Evolutionary conservation across 2,797 vertebrate species (phyloP).

Genomic region (Oophaga sylvatica): DNA sequence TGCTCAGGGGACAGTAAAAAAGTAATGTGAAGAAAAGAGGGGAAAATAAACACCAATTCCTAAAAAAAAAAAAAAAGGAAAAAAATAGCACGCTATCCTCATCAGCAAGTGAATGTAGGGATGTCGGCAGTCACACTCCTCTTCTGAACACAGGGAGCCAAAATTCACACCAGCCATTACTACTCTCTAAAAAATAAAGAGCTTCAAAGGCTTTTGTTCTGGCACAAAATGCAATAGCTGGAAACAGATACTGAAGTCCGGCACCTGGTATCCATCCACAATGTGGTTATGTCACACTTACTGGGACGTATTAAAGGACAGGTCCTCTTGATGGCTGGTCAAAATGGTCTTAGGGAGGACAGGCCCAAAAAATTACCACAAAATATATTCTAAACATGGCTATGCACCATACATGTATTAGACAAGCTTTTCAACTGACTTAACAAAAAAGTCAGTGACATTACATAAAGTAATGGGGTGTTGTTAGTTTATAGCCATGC

Average conservation of each 20-base stretch:
- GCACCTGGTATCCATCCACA: background rate
- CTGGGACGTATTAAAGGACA: background rate
- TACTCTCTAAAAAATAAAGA: conserved; percentile 3
- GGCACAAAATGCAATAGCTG: background rate
- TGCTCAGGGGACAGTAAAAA: background rate
- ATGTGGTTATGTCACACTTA: background rate
- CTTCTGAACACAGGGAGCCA: background rate
- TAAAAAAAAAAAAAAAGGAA: background rate
- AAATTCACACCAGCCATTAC: background rate
- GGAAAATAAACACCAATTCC: background rate
- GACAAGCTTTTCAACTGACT: too few relatives aligned
- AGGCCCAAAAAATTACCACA: too few relatives aligned
- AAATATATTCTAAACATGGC: too few relatives aligned
- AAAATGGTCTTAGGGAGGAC: too few relatives aligned
- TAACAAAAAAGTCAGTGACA: too few relatives aligned
- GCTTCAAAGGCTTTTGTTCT: conserved; percentile 5
- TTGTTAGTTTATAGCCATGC: too few relatives aligned
- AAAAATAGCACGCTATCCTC: background rate
- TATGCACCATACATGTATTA: too few relatives aligned
- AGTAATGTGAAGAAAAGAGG: background rate
- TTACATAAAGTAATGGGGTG: too few relatives aligned
- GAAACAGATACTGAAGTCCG: background rate
- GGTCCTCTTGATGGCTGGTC: too few relatives aligned
- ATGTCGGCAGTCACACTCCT: background rate
- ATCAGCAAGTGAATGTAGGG: background rate